Evolutionary conservation across 2,797 vertebrate species (phyloP).

Genomic region (Petrocephalus schoutedeni): DNA sequence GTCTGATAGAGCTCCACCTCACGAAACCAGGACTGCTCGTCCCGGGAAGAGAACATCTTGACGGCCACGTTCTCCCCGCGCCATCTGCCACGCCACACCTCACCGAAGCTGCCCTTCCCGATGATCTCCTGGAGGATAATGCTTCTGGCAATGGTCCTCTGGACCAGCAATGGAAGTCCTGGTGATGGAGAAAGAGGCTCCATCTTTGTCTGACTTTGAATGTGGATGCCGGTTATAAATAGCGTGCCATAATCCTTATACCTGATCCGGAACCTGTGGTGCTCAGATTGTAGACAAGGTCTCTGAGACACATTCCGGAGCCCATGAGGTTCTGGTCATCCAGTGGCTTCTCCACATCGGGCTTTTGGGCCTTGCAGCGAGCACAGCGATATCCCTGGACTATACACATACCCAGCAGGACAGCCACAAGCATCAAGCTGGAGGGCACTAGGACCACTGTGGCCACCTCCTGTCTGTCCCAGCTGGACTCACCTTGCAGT

Average conservation of each 20-base stretch:
- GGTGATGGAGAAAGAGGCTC: neutral
- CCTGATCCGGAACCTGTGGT: conserved; percentile 91
- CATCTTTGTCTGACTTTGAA: neutral
- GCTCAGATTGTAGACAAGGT: conserved; percentile 86
- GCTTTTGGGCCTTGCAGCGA: conserved; percentile 57
- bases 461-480: conserved; percentile 63
- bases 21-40: conserved; percentile 92
- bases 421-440: conserved; percentile 64
- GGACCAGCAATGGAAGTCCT: conserved; percentile 90
- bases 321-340: conserved; percentile 71
- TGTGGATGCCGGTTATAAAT: neutral
- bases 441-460: conserved; percentile 67
- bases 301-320: conserved; percentile 80
- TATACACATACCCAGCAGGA: conserved; percentile 58
- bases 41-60: conserved; percentile 95
- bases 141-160: conserved; percentile 91
- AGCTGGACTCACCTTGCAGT: conserved; percentile 48
- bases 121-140: conserved; percentile 92
- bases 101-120: conserved; percentile 89
- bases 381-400: conserved; percentile 62
- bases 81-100: conserved; percentile 94
- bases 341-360: conserved; percentile 74
- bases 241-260: conserved; percentile 47
- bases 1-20: conserved; percentile 98
- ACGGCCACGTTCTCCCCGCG: conserved; percentile 92